Evolutionary conservation across 2,888 invertebrate genomes (phyloP), one percentile per base, ranked within the genome.

Genomic region (Tiphia femorata): DNA sequence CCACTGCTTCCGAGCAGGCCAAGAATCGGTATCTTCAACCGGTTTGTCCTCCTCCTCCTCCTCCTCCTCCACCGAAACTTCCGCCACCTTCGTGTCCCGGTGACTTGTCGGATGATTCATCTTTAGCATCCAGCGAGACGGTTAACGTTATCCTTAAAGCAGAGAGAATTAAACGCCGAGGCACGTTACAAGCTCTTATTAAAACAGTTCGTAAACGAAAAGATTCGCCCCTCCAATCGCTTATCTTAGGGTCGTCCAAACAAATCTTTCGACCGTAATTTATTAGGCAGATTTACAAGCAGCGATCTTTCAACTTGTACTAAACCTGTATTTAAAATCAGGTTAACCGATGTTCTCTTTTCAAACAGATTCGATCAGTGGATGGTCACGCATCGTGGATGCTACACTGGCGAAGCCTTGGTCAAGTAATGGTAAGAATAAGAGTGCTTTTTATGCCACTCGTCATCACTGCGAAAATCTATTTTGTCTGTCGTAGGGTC

Each of bases 311-410:
- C n/a, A n/a, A n/a, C n/a, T n/a, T n/a, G n/a, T n/a, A n/a, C n/a
- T n/a, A n/a, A n/a, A n/a, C n/a, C n/a, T n/a, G n/a, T n/a, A n/a
- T 14, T 33, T 14, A 14, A 33, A 6, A 33, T 4, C 12, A 7
- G n/a, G n/a, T n/a, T n/a, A n/a, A n/a, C n/a, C n/a, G n/a, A n/a
- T n/a, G 12, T 33, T 14, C 33, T 27, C 8, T 17, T 10, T 20
- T 41, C 23, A 42, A 33, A 16, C 37, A 68, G 71, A 62, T 42
- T 70, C 68, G 21, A 10, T 59, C 27, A 58, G 59, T n/a, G 65
- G 61, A 30, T 70, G 65, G 67, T 49, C 62, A 7, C 54, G 51
- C 10, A 33, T 63, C 6, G 37, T 60, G 6, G 57, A 64, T 4
- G 41, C 55, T 21, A 49, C 63, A 2, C 29, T 64, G 19, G 40